These are phyloP conservation scores for Hirudo medicinalis DNA, from an alignment of 1,140 invertebrate species.

Conservation along the genomic window DNA sequence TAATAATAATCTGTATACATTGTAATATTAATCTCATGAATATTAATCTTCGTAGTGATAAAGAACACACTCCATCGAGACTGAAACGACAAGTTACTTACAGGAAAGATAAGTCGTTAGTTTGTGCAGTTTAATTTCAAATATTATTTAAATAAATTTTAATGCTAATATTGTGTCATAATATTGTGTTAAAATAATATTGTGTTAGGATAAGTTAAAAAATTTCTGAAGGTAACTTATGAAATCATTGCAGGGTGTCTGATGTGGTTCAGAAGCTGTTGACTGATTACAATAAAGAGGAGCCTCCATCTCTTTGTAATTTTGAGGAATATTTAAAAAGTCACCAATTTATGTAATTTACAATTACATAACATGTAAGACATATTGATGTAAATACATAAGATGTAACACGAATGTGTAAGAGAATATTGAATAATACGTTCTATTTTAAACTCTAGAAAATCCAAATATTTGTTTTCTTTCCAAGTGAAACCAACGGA, in stretches of 20 bases:
- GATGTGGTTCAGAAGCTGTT: not conserved
- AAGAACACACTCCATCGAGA: too few species aligned
- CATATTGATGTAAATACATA: not conserved
- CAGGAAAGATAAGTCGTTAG: too few species aligned
- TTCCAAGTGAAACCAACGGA: constrained; percentile 11
- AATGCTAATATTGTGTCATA: too few species aligned
- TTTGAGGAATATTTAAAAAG: not conserved
- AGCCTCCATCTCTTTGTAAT: constrained; percentile 1
- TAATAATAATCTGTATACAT: too few species aligned
- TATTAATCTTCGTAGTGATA: too few species aligned
- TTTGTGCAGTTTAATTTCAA: too few species aligned
- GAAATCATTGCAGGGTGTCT: not conserved
- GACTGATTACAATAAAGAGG: constrained; percentile 8
- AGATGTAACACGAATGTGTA: not conserved
- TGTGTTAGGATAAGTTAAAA: too few species aligned
- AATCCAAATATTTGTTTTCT: not conserved
- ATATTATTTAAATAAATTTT: too few species aligned
- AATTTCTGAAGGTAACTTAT: too few species aligned
- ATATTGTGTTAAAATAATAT: too few species aligned
- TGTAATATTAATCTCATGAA: too few species aligned
- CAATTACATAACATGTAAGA: not conserved
- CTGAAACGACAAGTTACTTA: too few species aligned
- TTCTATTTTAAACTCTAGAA: not conserved
- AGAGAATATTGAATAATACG: not conserved
- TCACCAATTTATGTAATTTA: not conserved